phyloP scores from a whole-genome alignment of 2,888 invertebrate species.

The Nemurella pictetii region DNA sequence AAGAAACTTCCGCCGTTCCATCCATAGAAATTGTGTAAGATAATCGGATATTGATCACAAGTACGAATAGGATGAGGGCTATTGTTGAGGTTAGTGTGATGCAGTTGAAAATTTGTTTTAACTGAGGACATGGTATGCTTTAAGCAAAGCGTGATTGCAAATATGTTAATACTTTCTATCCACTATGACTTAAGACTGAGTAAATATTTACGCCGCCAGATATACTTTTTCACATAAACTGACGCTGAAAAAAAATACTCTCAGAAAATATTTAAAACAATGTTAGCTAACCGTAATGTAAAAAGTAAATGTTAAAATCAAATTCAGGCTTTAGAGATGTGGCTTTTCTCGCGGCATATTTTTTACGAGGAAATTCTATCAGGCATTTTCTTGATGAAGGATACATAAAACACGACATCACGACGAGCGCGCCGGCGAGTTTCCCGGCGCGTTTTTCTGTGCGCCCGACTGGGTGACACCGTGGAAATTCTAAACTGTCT shows the following conservation, averaged over 20 bases:
- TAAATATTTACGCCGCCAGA: no score
- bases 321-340: background rate
- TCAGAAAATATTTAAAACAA: background rate
- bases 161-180: no score
- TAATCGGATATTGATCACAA: background rate
- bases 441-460: background rate
- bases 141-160: no score
- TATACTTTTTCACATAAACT: no score
- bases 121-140: no score
- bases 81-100: background rate
- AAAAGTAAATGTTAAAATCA: background rate
- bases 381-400: background rate
- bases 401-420: background rate
- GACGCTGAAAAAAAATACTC: background rate
- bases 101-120: background rate
- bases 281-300: background rate
- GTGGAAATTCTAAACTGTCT: conserved; percentile 1
- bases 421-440: background rate
- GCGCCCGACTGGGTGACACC: background rate
- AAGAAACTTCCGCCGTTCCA: background rate
- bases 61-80: background rate
- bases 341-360: background rate
- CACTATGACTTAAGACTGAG: no score
- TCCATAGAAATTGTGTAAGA: background rate
- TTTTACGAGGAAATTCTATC: background rate